These are phyloP conservation scores for Diplogasteroides magnus DNA, from an alignment of 1,140 invertebrate species.

Conservation along the genomic window DNA sequence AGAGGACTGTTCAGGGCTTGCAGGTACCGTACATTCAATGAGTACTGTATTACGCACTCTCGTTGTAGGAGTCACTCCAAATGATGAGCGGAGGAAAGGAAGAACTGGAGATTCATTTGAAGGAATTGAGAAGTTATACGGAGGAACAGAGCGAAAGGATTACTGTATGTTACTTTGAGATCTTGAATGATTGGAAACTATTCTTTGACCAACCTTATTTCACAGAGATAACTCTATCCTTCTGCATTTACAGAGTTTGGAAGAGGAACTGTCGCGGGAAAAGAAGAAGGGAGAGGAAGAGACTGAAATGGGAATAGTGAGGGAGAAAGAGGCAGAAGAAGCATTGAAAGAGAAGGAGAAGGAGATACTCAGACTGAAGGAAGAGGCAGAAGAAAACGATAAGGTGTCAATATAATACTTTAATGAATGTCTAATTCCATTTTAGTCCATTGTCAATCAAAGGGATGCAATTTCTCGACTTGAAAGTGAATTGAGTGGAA, in stretches of 20 bases:
- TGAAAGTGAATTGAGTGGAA: conserved; percentile 5
- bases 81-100: background rate
- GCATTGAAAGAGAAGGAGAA: conserved; percentile 4
- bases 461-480: background rate
- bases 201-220: background rate
- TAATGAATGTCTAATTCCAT: too few relatives aligned
- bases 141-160: background rate
- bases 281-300: conserved; percentile 3
- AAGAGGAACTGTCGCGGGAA: background rate
- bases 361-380: background rate
- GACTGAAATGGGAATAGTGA: background rate
- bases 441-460: conserved; percentile 3
- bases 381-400: conserved; percentile 6
- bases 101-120: background rate
- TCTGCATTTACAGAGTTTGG: background rate
- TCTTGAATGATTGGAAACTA: background rate
- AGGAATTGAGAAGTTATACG: background rate
- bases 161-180: background rate
- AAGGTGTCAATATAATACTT: too few relatives aligned
- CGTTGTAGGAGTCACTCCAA: background rate
- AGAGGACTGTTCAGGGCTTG: background rate
- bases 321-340: conserved; percentile 3
- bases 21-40: background rate
- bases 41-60: background rate
- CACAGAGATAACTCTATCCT: background rate